Evolutionary conservation across 2,797 vertebrate genomes (phyloP).

Genomic region (Coilia nasus): DNA sequence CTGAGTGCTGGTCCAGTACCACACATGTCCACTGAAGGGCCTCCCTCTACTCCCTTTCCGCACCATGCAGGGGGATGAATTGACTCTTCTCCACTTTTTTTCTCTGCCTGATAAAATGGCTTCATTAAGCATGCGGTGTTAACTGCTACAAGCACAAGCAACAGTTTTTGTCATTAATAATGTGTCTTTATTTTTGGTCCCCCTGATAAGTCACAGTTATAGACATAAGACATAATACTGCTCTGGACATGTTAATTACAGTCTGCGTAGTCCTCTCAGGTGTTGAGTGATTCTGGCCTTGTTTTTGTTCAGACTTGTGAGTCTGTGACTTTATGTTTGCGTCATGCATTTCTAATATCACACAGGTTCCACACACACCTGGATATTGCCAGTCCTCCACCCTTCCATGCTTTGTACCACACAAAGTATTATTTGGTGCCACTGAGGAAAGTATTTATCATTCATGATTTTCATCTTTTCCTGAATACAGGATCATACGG

Average conservation of each 20-base stretch:
- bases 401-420: neutral
- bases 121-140: slow-evolving; percentile 1
- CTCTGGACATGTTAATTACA: neutral
- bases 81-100: too few relatives aligned
- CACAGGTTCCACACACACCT: neutral
- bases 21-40: neutral
- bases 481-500: neutral
- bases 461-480: neutral
- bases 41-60: slow-evolving; percentile 17
- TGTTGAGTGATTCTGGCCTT: neutral
- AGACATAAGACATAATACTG: neutral
- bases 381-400: neutral
- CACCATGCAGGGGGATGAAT: neutral
- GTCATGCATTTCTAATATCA: slow-evolving; percentile 46
- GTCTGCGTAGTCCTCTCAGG: neutral
- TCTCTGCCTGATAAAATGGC: neutral
- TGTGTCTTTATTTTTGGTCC: neutral
- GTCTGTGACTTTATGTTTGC: neutral
- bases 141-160: neutral
- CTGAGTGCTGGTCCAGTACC: slow-evolving; percentile 41
- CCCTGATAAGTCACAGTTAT: neutral
- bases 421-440: neutral
- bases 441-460: neutral
- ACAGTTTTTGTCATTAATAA: neutral
- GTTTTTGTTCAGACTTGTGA: neutral